Evolutionary conservation across 2,888 invertebrate species (phyloP), one percentile per base, ranked within the genome.

Genomic region (Pheosia gnoma): DNA sequence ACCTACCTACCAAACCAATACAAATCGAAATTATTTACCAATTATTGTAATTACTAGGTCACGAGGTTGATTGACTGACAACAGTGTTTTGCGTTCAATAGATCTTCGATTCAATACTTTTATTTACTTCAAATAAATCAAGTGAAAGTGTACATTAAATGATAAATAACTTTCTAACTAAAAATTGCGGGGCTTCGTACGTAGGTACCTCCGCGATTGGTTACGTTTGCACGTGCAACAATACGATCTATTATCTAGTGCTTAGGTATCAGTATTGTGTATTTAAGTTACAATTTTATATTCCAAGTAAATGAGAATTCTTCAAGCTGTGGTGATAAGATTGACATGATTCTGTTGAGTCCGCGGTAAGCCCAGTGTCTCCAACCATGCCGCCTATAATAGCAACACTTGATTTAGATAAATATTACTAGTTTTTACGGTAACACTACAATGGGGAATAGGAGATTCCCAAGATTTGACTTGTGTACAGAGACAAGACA

Each of bases 91-190:
- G 58, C 64, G 59, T 49, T n/a, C 53, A 13, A 62, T 60, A 61
- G 61, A 45, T 56, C 62, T 65, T 61, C 58, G 58, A 68, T 60
- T 71, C 58, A 61, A 68, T 63, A 54, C 38, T 52, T 49, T 41
- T 60, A 58, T 63, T 59, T 59, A 70, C 57, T 61, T 67, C 68
- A 53, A 69, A 62, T 61, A 59, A 62, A 60, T 62, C 63, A 39
- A 77, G 81, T 72, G 80, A 81, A 81, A 82, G 81, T 79, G 58
- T 70, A 65, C 66, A 61, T 70, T 59, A 71, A 67, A 65, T 65
- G 66, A 68, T 63, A 67, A 71, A 70, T 65, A 71, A 75, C 78
- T 78, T 80, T 80, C 80, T 77, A 78, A 72, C 67, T 65, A 69
- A 75, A 71, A 74, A 75, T 67, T 64, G 63, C 66, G 68, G 70